These are phyloP conservation scores for Zaprionus davidi DNA, from an alignment of 1,140 invertebrate species.

Conservation along the genomic window DNA sequence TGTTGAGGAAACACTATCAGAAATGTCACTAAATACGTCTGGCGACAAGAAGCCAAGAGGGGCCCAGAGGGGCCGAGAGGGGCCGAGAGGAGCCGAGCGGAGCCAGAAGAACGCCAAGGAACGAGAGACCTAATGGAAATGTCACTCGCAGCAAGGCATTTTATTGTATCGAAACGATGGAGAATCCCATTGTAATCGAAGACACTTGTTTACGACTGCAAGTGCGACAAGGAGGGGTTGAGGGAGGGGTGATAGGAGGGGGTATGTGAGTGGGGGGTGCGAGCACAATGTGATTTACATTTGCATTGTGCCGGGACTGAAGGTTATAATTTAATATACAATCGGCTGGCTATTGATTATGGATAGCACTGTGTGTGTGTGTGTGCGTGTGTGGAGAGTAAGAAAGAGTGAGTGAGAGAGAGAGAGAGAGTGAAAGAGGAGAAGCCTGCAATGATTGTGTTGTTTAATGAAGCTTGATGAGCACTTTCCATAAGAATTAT, in stretches of 20 bases:
- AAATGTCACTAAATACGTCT: slow-evolving; percentile 30
- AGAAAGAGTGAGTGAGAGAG: not conserved
- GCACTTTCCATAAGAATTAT: slow-evolving; percentile 32
- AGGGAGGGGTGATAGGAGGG: too few species aligned
- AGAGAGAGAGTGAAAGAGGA: not conserved
- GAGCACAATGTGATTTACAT: slow-evolving; percentile 4
- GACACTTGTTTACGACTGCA: slow-evolving; percentile 6
- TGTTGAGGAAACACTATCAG: slow-evolving; percentile 3
- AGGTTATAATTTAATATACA: slow-evolving; percentile 6
- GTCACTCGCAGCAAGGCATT: slow-evolving; percentile 29
- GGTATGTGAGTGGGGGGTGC: too few species aligned
- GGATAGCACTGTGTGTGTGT: not conserved
- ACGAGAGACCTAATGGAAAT: slow-evolving; percentile 31
- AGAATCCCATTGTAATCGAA: slow-evolving; percentile 15
- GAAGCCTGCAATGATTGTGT: slow-evolving; percentile 16
- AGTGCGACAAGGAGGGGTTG: not conserved
- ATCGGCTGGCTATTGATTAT: slow-evolving; percentile 1
- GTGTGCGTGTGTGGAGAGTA: not conserved
- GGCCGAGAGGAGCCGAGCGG: too few species aligned
- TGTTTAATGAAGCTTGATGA: slow-evolving; percentile 41
- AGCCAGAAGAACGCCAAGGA: not conserved
- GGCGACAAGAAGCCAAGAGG: not conserved
- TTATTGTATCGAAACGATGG: slow-evolving; percentile 20
- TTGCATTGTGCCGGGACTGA: slow-evolving; percentile 1
- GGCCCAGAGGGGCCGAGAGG: not conserved